Base-by-base conservation (phyloP, 2,113 vertebrate genomes). In the Pseudonaja textilis region DNA sequence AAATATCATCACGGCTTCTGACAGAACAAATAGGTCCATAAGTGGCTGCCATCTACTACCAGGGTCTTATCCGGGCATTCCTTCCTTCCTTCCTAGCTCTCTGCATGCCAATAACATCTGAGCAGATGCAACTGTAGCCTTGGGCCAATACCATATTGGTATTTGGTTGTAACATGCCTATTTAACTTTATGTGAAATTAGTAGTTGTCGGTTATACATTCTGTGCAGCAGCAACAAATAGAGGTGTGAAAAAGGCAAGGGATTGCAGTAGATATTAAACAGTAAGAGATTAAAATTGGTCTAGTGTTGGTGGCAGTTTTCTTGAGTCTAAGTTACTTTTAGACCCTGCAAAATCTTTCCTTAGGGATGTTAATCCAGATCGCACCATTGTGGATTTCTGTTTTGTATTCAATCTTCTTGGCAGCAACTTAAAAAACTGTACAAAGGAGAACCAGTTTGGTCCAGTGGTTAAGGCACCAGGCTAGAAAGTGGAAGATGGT, bases 31-130 rank as follows among this genome's bases (percentile, higher is more conserved):
- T 50, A 85, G 16, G 57, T 69, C 59, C 9, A 23, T 39, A 7
- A 23, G 91, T 54, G n/a, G 4, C 57, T 93, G 56, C 57, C 89
- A 87, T 87, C 26, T 85, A 93, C 69, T 47, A 93, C 81, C 0
- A n/a, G 22, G 25, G 23, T 8, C 42, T 26, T 87, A 81, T 26
- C 29, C 42, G 11, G 56, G 9, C 10, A 5, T 25, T 25, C 47
- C 18, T 26, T 54, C 23, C 47, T 25, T 25, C 47, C 34, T 34
- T 59, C 7, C 39, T 29, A 89, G 23, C 26, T 11, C 25, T 50
- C 22, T 89, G 16, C 55, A 11, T 14, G 10, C 92, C 86, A n/a
- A 29, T 16, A 59, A 47, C 25, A 85, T 90, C 6, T 12, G 56
- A 59, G 55, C 42, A 87, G 54, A 61, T 22, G n/a, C 39, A 34